Percentiles rank a stretch among this genome's conserved stretches.
These are phyloP conservation scores for Pteromalus puparum DNA, from an alignment of 1,140 invertebrate genomes.

Conservation along the genomic window DNA sequence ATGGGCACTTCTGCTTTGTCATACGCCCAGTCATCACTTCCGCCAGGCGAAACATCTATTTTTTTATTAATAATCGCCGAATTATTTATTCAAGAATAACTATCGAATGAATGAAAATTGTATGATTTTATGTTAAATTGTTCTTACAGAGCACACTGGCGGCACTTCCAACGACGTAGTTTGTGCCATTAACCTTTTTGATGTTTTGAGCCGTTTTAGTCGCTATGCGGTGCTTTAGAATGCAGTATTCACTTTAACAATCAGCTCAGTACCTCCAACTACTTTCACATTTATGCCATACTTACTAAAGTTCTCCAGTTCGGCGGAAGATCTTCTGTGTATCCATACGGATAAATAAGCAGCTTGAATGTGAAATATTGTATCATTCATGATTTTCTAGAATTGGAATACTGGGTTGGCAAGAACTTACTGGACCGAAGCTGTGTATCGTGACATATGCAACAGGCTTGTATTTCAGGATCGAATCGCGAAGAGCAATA, in stretches of 20 bases:
- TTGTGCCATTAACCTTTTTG: slow-evolving; percentile 62
- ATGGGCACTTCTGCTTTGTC: slow-evolving; percentile 80
- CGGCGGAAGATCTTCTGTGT: slow-evolving; percentile 72
- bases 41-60: slow-evolving; percentile 77
- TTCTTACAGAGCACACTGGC: slow-evolving; percentile 76
- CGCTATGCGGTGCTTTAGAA: slow-evolving; percentile 59
- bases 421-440: slow-evolving; percentile 74
- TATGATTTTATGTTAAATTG: neutral
- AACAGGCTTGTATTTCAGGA: slow-evolving; percentile 74
- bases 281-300: slow-evolving; percentile 23
- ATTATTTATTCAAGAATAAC: neutral
- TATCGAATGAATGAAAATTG: too few relatives aligned
- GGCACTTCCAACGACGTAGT: slow-evolving; percentile 79
- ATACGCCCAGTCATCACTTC: slow-evolving; percentile 84
- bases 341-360: slow-evolving; percentile 85
- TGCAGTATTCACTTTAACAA: slow-evolving; percentile 3
- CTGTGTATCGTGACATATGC: slow-evolving; percentile 84
- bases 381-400: neutral
- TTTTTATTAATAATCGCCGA: neutral
- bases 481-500: slow-evolving; percentile 76
- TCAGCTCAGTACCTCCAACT: neutral
- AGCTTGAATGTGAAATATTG: slow-evolving; percentile 63
- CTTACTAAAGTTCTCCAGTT: slow-evolving; percentile 74
- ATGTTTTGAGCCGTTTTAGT: slow-evolving; percentile 69
- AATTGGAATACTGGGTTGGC: neutral